phyloP scores from a whole-genome alignment of 2,797 vertebrate species.

The Periophthalmus magnuspinnatus region DNA sequence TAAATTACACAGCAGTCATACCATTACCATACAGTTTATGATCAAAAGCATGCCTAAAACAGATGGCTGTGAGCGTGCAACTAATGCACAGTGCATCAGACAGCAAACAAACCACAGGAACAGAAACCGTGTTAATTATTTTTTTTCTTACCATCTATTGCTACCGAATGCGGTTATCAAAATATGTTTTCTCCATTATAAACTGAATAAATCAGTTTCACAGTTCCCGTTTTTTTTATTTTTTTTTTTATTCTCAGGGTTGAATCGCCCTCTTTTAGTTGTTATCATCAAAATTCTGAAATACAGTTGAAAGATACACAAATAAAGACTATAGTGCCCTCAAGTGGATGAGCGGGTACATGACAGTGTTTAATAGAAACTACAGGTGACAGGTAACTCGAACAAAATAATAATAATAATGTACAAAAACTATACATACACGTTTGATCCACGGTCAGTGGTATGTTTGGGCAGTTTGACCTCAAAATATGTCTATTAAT shows the following conservation, averaged over 20 bases:
- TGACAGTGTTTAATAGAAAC: neutral
- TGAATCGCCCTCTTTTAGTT: neutral
- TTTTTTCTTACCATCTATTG: neutral
- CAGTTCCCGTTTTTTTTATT: too few relatives aligned
- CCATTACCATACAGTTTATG: too few relatives aligned
- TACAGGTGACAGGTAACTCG: neutral
- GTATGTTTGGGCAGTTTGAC: neutral
- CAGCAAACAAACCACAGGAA: neutral
- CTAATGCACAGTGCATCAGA: neutral
- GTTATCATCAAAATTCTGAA: neutral
- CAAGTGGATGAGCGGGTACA: neutral
- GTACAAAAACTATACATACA: neutral
- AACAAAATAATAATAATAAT: neutral
- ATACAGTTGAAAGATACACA: too few relatives aligned
- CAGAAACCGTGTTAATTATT: neutral
- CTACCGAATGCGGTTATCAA: too few relatives aligned
- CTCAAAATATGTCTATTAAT: neutral
- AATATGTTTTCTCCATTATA: too few relatives aligned
- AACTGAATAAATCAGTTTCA: too few relatives aligned
- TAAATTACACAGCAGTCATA: too few relatives aligned
- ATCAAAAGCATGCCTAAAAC: too few relatives aligned
- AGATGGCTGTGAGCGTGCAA: neutral
- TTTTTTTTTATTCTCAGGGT: neutral
- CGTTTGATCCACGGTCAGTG: neutral
- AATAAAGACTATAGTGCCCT: neutral